phyloP scores from a whole-genome alignment of 2,888 invertebrate species.

The Spilosoma lubricipeda region DNA sequence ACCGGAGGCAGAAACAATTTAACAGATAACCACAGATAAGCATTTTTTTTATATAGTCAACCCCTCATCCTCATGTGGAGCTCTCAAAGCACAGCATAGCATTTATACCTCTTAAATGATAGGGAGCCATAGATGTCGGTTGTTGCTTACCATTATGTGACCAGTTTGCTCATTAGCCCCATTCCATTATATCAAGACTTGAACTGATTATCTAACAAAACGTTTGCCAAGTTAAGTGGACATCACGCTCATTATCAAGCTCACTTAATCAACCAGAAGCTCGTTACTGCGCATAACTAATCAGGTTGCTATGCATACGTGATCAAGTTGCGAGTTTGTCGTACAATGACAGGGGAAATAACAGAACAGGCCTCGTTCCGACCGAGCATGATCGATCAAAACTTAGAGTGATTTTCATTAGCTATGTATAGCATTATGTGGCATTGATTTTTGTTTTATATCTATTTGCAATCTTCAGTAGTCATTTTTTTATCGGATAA shows the following conservation, averaged over 20 bases:
- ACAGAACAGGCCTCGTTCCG: background rate
- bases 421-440: conserved; percentile 1
- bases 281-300: conserved; percentile 23
- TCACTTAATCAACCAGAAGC: conserved; percentile 12
- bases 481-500: too few species aligned
- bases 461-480: background rate
- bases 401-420: background rate
- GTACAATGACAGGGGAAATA: conserved; percentile 6
- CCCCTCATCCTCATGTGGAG: too few species aligned
- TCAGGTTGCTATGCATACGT: conserved; percentile 15
- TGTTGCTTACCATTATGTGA: too few species aligned
- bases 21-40: too few species aligned
- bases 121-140: too few species aligned
- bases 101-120: too few species aligned
- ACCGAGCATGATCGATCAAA: conserved; percentile 8
- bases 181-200: background rate
- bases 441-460: background rate
- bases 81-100: too few species aligned
- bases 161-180: too few species aligned
- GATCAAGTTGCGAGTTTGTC: conserved; percentile 14
- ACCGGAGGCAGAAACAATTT: too few species aligned
- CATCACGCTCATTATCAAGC: background rate
- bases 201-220: background rate
- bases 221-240: background rate
- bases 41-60: too few species aligned